phyloP scores from a whole-genome alignment of 2,113 vertebrate genomes.

The Halcyon senegalensis region DNA sequence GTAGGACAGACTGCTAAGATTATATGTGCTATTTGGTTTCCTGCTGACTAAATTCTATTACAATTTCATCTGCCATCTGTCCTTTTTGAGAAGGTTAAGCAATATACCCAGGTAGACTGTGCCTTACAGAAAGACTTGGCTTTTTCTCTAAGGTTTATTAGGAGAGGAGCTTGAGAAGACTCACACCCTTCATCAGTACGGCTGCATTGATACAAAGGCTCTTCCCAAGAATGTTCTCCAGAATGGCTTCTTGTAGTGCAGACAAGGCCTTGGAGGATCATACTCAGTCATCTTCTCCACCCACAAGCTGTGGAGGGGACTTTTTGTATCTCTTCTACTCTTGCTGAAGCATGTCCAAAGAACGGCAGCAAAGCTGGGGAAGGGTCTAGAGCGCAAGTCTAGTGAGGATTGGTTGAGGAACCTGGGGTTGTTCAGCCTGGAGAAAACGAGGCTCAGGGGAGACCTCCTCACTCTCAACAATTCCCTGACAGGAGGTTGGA shows the following conservation, averaged over 20 bases:
- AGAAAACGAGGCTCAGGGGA: no score
- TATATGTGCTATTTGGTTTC: conserved; percentile 12
- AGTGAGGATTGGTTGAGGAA: no score
- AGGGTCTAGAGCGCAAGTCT: no score
- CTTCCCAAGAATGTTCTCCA: neutral
- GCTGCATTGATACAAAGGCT: neutral
- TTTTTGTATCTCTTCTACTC: no score
- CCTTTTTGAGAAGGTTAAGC: neutral
- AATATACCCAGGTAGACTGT: neutral
- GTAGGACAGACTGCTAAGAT: neutral
- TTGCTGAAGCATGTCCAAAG: no score
- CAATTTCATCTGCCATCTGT: neutral
- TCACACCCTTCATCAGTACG: neutral
- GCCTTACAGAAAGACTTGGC: neutral
- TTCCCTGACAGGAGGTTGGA: no score
- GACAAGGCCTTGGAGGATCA: neutral
- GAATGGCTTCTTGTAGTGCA: neutral
- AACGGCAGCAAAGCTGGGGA: no score
- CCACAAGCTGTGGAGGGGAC: neutral
- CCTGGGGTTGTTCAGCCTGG: no score
- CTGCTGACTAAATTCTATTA: neutral
- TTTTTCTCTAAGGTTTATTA: neutral
- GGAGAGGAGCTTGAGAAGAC: neutral
- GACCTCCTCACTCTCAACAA: no score
- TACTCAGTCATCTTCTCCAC: neutral